These are phyloP conservation scores for Centropyge bicolor DNA, from an alignment of 2,797 vertebrate genomes.

Conservation along the genomic window DNA sequence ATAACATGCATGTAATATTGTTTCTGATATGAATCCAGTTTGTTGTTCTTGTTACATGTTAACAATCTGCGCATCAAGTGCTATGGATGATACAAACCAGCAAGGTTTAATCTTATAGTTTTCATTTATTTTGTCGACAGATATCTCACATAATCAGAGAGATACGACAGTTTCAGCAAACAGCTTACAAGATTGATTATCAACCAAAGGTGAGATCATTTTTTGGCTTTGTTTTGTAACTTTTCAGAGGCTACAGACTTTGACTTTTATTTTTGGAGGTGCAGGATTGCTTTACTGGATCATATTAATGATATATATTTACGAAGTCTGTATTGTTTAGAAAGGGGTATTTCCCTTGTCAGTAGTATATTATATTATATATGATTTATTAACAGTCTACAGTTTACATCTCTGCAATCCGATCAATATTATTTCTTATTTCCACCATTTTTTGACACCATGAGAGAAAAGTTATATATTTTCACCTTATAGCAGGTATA, in stretches of 20 bases:
- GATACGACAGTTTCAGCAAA: conserved; percentile 98
- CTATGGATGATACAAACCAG: neutral
- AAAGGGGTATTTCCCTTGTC: neutral
- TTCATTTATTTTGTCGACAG: conserved; percentile 72
- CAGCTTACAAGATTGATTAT: conserved; percentile 96
- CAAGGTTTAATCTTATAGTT: neutral
- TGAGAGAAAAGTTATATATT: neutral
- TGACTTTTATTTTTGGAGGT: neutral
- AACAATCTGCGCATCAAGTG: neutral
- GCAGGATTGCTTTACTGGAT: too few species aligned
- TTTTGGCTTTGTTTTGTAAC: neutral
- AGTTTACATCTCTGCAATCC: too few species aligned
- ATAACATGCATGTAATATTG: neutral
- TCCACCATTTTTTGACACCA: too few species aligned
- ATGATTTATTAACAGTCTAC: too few species aligned
- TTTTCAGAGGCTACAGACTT: neutral
- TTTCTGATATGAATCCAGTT: neutral
- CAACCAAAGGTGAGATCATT: conserved; percentile 90
- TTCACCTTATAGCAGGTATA: neutral
- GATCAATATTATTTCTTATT: too few species aligned
- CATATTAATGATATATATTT: too few species aligned
- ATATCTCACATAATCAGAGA: conserved; percentile 98
- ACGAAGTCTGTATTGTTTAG: neutral
- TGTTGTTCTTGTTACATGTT: neutral
- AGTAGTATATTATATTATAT: too few species aligned